Percentiles rank a stretch among this genome's conserved stretches.
Conservation (phyloP, 2,113 vertebrate genomes). For the Nematolebias whitei region DNA sequence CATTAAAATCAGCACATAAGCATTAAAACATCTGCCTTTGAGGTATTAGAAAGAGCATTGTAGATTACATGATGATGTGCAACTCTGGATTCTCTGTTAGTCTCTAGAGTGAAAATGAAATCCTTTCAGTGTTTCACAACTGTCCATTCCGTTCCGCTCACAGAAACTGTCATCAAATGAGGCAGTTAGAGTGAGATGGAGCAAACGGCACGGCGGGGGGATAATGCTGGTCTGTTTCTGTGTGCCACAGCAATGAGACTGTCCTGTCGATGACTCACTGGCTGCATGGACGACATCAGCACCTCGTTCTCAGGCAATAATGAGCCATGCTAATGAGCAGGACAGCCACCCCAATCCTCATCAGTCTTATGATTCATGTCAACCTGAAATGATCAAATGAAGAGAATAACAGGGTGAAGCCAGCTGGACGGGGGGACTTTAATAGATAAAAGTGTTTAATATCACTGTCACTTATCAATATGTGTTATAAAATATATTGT, state of each 20-base stretch:
- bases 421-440: slow-evolving; percentile 6
- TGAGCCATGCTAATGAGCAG: slow-evolving; percentile 81
- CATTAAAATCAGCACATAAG: slow-evolving; percentile 64
- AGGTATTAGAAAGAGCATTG: slow-evolving; percentile 48
- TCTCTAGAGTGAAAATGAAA: slow-evolving; percentile 59
- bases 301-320: slow-evolving; percentile 81
- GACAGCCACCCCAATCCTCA: slow-evolving; percentile 69
- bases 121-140: slow-evolving; percentile 38
- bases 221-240: slow-evolving; percentile 40
- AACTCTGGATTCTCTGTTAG: slow-evolving; percentile 43
- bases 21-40: slow-evolving; percentile 64
- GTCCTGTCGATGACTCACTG: slow-evolving; percentile 76
- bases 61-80: slow-evolving; percentile 57
- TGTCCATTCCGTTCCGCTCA: slow-evolving; percentile 19
- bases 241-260: slow-evolving; percentile 67
- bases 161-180: slow-evolving; percentile 38
- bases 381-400: slow-evolving; percentile 54
- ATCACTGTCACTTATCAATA: neutral
- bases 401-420: slow-evolving; percentile 57
- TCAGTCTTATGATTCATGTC: slow-evolving; percentile 64
- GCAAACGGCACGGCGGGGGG: neutral
- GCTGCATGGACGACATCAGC: slow-evolving; percentile 75
- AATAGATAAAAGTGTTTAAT: neutral
- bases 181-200: slow-evolving; percentile 24
- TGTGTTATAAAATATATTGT: neutral